A percentile compares a stretch with the other conserved stretches of the same genome.
These are phyloP conservation scores for Falco cherrug DNA, from an alignment of 2,797 vertebrate genomes.

Conservation along the genomic window DNA sequence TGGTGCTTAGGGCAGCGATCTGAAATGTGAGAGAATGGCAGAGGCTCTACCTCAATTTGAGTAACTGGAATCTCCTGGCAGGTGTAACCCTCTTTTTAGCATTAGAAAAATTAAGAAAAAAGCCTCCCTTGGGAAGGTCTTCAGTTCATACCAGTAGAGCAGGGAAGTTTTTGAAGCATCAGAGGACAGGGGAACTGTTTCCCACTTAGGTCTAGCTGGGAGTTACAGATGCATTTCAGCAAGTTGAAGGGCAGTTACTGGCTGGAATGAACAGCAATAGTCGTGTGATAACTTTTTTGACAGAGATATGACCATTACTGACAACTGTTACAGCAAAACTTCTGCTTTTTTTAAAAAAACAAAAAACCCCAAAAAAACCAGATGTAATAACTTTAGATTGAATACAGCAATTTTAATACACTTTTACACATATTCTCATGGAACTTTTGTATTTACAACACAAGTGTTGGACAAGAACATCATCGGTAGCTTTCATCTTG, in stretches of 20 bases:
- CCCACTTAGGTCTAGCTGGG: background rate
- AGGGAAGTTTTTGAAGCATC: background rate
- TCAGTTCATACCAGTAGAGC: background rate
- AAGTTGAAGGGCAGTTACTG: background rate
- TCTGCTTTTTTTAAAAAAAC: background rate
- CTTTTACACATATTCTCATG: background rate
- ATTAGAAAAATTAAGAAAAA: background rate
- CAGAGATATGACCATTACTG: background rate
- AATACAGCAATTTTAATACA: background rate
- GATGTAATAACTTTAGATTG: background rate
- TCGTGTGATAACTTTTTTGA: background rate
- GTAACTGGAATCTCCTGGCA: background rate
- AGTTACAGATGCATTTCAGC: background rate
- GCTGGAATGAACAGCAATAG: background rate
- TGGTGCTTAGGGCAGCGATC: background rate
- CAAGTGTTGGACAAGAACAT: background rate
- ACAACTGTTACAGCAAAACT: background rate
- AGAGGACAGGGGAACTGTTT: background rate
- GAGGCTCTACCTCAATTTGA: background rate
- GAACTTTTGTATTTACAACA: background rate
- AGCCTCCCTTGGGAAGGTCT: background rate
- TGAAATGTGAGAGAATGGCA: background rate
- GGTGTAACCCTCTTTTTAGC: background rate
- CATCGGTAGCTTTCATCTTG: background rate
- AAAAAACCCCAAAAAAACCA: too few species aligned